A percentile compares a stretch with the other conserved stretches of the same genome.
Evolutionary conservation across 1,140 invertebrate genomes (phyloP).

Genomic region (Maniola jurtina): DNA sequence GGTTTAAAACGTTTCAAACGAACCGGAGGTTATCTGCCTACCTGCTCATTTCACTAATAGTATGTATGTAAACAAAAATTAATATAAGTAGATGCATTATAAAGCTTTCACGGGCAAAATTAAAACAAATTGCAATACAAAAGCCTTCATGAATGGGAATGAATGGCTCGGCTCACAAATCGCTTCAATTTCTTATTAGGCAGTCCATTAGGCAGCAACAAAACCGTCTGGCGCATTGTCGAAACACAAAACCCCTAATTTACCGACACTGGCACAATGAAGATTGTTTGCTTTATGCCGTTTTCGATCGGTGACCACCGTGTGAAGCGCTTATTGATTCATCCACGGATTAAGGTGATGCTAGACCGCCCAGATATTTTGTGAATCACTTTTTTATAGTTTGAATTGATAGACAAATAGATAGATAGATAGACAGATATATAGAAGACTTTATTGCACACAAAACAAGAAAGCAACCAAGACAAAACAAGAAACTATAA

Average conservation of each 20-base stretch:
- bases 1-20: too few relatives aligned
- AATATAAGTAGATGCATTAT: neutral
- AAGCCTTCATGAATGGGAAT: constrained; percentile 17
- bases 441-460: too few relatives aligned
- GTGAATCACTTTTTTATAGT: neutral
- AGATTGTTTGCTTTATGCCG: constrained; percentile 31
- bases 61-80: neutral
- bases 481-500: too few relatives aligned
- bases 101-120: constrained; percentile 14
- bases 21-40: too few relatives aligned
- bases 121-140: constrained; percentile 22
- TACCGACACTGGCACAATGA: constrained; percentile 35
- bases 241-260: constrained; percentile 34
- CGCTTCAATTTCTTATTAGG: constrained; percentile 32
- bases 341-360: neutral
- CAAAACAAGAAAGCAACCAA: too few relatives aligned
- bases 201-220: constrained; percentile 37
- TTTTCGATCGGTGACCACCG: constrained; percentile 34
- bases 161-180: constrained; percentile 9
- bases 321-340: constrained; percentile 27
- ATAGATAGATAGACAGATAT: too few relatives aligned
- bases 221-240: constrained; percentile 32
- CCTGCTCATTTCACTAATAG: neutral
- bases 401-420: too few relatives aligned
- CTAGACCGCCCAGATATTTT: constrained; percentile 9